Evolutionary conservation across 2,888 invertebrate genomes (phyloP).

Genomic region (Scelioninae gen. 1): DNA sequence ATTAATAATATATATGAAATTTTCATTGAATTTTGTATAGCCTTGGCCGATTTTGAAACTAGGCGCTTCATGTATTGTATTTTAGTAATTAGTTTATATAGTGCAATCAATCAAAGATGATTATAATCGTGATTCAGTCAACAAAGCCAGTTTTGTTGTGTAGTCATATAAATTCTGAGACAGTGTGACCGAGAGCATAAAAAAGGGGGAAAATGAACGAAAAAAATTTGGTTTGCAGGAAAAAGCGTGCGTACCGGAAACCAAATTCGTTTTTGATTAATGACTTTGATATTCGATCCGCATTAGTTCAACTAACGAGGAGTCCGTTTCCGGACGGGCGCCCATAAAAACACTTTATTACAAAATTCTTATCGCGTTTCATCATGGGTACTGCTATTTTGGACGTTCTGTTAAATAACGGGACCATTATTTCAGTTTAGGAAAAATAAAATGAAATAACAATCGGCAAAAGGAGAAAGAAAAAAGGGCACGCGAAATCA

Average conservation of each 20-base stretch:
- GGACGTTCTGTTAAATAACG: constrained; percentile 44
- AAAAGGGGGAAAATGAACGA: constrained; percentile 22
- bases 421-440: constrained; percentile 53
- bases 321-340: constrained; percentile 42
- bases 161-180: constrained; percentile 68
- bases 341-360: constrained; percentile 64
- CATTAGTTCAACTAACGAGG: constrained; percentile 77
- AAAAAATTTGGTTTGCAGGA: constrained; percentile 9
- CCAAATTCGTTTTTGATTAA: constrained; percentile 77
- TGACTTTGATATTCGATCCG: constrained; percentile 77
- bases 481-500: constrained; percentile 34
- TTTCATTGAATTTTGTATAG: no score
- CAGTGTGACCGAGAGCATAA: constrained; percentile 39
- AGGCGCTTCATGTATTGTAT: no score
- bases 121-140: no score
- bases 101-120: no score
- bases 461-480: background rate
- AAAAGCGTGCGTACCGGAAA: constrained; percentile 70
- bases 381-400: constrained; percentile 25
- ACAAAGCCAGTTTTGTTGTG: constrained; percentile 4
- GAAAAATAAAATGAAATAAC: constrained; percentile 45
- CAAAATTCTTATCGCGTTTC: constrained; percentile 58
- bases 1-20: no score
- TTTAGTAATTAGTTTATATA: no score
- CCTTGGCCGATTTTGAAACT: no score